Percentiles rank a stretch among this genome's conserved stretches.
These are phyloP conservation scores for Napeogenes sylphis DNA, from an alignment of 2,888 invertebrate species.

Conservation along the genomic window DNA sequence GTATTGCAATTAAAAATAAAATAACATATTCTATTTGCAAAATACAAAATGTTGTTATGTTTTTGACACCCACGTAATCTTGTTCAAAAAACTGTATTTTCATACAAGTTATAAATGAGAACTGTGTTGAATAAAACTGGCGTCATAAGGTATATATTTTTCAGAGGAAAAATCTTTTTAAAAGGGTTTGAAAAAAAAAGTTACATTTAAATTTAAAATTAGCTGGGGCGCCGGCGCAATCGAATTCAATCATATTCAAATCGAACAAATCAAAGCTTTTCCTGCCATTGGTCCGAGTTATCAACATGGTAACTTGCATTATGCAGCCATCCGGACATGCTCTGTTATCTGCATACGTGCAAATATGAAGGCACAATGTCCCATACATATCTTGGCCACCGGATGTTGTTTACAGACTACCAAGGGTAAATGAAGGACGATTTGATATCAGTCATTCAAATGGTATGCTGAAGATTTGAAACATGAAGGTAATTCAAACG, in stretches of 20 bases:
- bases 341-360: conserved; percentile 28
- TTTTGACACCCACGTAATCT: no score
- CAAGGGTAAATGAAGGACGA: conserved; percentile 67
- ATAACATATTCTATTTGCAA: no score
- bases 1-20: no score
- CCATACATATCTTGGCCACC: conserved; percentile 40
- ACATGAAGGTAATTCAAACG: conserved; percentile 14
- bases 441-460: conserved; percentile 55
- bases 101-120: no score
- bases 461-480: conserved; percentile 37
- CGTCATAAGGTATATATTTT: no score
- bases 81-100: no score
- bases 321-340: conserved; percentile 19
- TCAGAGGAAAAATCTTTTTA: no score
- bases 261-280: conserved; percentile 15
- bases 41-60: no score
- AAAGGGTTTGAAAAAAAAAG: background rate
- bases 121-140: no score
- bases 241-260: conserved; percentile 6
- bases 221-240: conserved; percentile 1
- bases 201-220: background rate
- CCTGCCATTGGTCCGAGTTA: conserved; percentile 10
- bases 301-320: conserved; percentile 26
- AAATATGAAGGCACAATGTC: conserved; percentile 28
- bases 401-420: conserved; percentile 56